phyloP scores from a whole-genome alignment of 2,888 invertebrate genomes.

The Notodonta ziczac region DNA sequence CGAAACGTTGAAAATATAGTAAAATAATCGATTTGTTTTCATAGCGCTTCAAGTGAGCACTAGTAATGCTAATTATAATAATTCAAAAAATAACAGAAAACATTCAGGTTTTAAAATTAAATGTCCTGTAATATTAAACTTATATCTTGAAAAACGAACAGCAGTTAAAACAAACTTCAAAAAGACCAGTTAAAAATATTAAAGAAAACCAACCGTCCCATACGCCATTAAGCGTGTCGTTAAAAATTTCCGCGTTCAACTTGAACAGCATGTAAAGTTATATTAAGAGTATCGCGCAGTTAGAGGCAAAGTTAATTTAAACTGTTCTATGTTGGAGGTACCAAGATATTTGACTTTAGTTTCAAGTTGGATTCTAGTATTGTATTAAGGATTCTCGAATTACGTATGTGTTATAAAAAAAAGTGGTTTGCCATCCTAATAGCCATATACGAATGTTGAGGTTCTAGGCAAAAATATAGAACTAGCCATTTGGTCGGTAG shows the following conservation, averaged over 20 bases:
- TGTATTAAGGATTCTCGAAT: no score
- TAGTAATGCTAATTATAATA: no score
- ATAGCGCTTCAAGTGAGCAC: no score
- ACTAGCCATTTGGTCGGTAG: no score
- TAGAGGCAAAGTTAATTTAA: slow-evolving; percentile 52
- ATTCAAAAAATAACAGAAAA: background rate
- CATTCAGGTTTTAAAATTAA: background rate
- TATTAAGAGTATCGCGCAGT: slow-evolving; percentile 33
- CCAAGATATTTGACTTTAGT: slow-evolving; percentile 42
- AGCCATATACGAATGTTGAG: no score
- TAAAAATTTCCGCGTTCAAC: slow-evolving; percentile 25
- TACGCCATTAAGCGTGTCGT: slow-evolving; percentile 20
- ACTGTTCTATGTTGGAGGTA: slow-evolving; percentile 29
- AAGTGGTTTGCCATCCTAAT: no score
- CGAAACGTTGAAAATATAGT: no score
- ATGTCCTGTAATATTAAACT: background rate
- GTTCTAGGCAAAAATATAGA: no score
- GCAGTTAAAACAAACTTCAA: slow-evolving; percentile 1
- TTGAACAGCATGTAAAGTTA: slow-evolving; percentile 36
- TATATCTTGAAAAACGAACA: background rate
- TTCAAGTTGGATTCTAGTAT: slow-evolving; percentile 16
- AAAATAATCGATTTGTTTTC: no score
- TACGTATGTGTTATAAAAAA: no score
- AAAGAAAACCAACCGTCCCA: background rate
- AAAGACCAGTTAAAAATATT: background rate